Percentiles rank a stretch among this genome's conserved stretches.
Conservation (phyloP, 2,888 invertebrate genomes). For the Caenorhabditis sp. region DNA sequence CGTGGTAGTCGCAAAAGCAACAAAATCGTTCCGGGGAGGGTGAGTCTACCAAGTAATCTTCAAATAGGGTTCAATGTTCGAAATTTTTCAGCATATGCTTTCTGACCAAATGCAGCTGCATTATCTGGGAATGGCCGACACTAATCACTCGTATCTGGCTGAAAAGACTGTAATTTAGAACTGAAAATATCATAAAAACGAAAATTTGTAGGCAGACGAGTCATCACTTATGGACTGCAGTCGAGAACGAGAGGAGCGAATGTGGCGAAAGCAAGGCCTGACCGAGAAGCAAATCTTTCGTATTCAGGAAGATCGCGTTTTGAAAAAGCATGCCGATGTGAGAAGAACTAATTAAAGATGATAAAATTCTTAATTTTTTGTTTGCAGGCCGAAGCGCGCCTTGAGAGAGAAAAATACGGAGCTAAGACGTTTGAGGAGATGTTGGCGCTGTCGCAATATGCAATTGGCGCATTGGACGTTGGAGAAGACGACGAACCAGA, state of each 20-base stretch:
- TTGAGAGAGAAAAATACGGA: conserved; percentile 23
- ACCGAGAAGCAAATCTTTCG: conserved; percentile 18
- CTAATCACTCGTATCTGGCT: conserved; percentile 17
- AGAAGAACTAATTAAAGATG: too few relatives aligned
- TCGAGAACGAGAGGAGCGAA: conserved; percentile 7
- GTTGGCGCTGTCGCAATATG: conserved; percentile 1
- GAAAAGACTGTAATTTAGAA: conserved; percentile 17
- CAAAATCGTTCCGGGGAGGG: conserved; percentile 21
- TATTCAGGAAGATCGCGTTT: not conserved
- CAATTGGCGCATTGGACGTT: not conserved
- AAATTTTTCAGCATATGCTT: conserved; percentile 28
- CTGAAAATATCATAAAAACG: too few relatives aligned
- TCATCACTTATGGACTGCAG: conserved; percentile 16
- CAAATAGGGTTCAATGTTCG: not conserved
- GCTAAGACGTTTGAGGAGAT: conserved; percentile 33
- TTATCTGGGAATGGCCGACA: conserved; percentile 8
- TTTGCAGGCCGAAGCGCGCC: conserved; percentile 20
- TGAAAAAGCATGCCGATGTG: conserved; percentile 21
- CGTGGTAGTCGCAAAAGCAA: not conserved
- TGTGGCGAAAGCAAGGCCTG: conserved; percentile 23
- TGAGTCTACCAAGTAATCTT: not conserved
- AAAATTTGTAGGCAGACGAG: not conserved
- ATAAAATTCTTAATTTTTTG: too few relatives aligned
- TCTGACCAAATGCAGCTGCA: conserved; percentile 1
- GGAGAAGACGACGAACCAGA: conserved; percentile 14